phyloP scores from a whole-genome alignment of 2,113 vertebrate genomes.

The Bubo bubo region DNA sequence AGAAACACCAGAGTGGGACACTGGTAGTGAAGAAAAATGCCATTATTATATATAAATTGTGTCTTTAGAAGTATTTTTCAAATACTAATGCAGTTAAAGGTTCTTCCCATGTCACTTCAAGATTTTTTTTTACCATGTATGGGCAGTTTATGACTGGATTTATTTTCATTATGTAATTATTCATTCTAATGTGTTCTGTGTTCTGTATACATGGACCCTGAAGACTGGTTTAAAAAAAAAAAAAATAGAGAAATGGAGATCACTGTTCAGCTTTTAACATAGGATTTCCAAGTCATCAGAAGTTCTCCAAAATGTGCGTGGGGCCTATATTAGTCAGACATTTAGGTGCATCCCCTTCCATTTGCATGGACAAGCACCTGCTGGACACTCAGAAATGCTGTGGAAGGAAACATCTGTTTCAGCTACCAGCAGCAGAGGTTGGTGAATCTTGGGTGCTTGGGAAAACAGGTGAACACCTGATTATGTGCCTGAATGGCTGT shows the following conservation, averaged over 20 bases:
- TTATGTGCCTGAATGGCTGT: rapidly evolving
- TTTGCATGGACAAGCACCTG: neutral
- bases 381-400: neutral
- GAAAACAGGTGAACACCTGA: neutral
- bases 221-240: neutral
- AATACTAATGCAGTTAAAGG: neutral
- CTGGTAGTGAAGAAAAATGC: neutral
- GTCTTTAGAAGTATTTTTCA: neutral
- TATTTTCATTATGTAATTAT: neutral
- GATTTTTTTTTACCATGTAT: neutral
- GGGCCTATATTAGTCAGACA: neutral
- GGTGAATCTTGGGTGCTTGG: neutral
- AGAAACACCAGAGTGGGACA: neutral
- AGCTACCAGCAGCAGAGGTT: too few species aligned
- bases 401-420: neutral
- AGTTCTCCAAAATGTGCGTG: neutral
- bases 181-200: neutral
- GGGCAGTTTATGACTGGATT: neutral
- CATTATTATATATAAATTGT: neutral
- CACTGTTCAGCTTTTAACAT: rapidly evolving
- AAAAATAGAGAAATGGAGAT: too few species aligned
- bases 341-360: neutral
- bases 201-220: rapidly evolving
- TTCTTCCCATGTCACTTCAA: neutral
- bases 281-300: neutral